Base-by-base conservation (phyloP, 2,797 vertebrate genomes). In the Sciurus vulgaris region DNA sequence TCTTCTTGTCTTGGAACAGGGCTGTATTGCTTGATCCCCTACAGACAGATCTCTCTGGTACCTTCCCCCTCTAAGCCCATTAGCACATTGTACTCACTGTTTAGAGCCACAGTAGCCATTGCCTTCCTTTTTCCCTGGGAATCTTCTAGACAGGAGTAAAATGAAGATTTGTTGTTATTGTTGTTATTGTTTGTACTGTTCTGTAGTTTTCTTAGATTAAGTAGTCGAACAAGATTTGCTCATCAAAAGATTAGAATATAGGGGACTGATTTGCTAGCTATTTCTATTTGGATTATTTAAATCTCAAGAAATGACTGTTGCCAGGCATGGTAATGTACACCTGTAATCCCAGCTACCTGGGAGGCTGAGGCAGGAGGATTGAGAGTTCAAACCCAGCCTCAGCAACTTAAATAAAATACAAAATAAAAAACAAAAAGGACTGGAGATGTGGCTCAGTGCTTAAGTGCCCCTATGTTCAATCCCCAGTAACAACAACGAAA, bases 201-300 rank as follows among this genome's bases (percentile, higher is more conserved):
- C 26, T 86, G 9, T 22, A 59, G 20, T 73, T 92, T 96, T 84
- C 9, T 92, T 69, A 90, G 61, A 88, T 84, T 47, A 88, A 78
- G 89, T 26, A 84, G 81, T 56, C 77, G 30, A 47, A 24, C 30
- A 90, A 95, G 77, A 78, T 47, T 69, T 33, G 20, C 41, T 24
- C 20, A 65, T 69, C 92, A 69, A 70, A 91, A 86, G 33, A 72
- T 92, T 92, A 91, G 70, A 76, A 81, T 2, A 7, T n/a, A 74
- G 5, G 10, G 13, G 10, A 93, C 44, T 86, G 41, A 90, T 41
- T 41, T 28, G 84, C 86, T 65, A 65, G 41, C 54, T 74, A 59
- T 35, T 24, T 70, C 74, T 91, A 22, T 82, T 67, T 63, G 61
- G 47, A 78, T 88, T 56, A 78, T 69, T 91, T 86, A 82, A 91